These are phyloP conservation scores for Rhizomys pruinosus DNA, from an alignment of 2,113 vertebrate genomes.

Conservation along the genomic window DNA sequence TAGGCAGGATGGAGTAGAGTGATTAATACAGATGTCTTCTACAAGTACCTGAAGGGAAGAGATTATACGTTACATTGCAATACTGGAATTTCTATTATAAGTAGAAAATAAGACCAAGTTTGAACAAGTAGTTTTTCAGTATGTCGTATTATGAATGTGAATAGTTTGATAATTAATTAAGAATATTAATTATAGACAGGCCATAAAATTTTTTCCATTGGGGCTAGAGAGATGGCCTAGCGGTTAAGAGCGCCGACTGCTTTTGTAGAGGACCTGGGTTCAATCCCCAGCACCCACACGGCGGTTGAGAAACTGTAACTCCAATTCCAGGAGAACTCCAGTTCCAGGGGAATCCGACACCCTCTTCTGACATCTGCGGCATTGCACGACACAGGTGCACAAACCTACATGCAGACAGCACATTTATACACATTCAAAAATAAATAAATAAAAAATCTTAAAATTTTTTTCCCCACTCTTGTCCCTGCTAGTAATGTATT, in stretches of 20 bases:
- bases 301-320: no score
- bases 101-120: not conserved
- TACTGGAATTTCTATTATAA: not conserved
- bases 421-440: no score
- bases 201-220: not conserved
- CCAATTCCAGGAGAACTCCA: no score
- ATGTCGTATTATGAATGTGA: not conserved
- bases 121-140: not conserved
- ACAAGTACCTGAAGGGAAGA: not conserved
- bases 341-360: no score
- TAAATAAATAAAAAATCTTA: no score
- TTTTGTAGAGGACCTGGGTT: no score
- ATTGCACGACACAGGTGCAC: no score
- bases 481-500: not conserved
- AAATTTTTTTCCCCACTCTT: not conserved
- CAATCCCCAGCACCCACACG: no score
- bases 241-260: no score
- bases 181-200: not conserved
- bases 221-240: no score
- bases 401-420: no score
- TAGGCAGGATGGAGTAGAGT: not conserved
- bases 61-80: not conserved
- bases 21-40: slow-evolving; percentile 3
- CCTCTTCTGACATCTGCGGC: no score
- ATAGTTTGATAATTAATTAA: not conserved